Evolutionary conservation across 2,888 invertebrate species (phyloP), one percentile per base, ranked within the genome.

Genomic region (Volucella zonaria): DNA sequence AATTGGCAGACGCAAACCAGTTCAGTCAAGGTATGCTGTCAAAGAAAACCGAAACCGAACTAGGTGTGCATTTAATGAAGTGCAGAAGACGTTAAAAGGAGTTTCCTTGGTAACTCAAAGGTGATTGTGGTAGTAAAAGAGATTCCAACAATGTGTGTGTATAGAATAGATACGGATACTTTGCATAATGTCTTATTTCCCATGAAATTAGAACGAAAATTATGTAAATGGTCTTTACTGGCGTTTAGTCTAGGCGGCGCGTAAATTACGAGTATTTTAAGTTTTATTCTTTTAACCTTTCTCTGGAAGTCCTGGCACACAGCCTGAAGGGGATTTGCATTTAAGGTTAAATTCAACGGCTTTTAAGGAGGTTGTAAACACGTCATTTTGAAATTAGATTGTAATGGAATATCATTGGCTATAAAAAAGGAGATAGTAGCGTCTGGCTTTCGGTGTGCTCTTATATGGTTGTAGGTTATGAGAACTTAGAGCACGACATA

Each of bases 151-250:
- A 31, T 31, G 31, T 45, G 47, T 3, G 23, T 8, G 59, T 18
- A 1, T n/a, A 1, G 18, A 11, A 42, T 47, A 38, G 62, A 56
- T 8, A n/a, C 4, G 9, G 45, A 49, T 56, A 71, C 62, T 70
- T 73, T 73, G 58, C 68, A 73, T 81, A 85, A 81, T 68, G 64
- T 76, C 73, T 76, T 77, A 73, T 68, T 64, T 81, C 70, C 77
- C 76, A 85, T 68, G 68, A 68, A 81, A 77, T 85, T 76, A 62
- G 77, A 64, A 62, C 54, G 76, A 73, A 73, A 81, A 77, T 85
- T 85, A 85, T 81, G 81, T 58, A 85, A 85, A 85, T 73, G 73
- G 81, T 59, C 49, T 49, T 81, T 81, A 73, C 62, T 43, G 73
- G 56, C 71, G 67, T 71, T 75, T 61, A 80, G 80, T 62, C 81